Percentiles rank a stretch among this genome's conserved stretches.
Evolutionary conservation across 2,888 invertebrate species (phyloP).

Genomic region (Leptogaster cylindrica): DNA sequence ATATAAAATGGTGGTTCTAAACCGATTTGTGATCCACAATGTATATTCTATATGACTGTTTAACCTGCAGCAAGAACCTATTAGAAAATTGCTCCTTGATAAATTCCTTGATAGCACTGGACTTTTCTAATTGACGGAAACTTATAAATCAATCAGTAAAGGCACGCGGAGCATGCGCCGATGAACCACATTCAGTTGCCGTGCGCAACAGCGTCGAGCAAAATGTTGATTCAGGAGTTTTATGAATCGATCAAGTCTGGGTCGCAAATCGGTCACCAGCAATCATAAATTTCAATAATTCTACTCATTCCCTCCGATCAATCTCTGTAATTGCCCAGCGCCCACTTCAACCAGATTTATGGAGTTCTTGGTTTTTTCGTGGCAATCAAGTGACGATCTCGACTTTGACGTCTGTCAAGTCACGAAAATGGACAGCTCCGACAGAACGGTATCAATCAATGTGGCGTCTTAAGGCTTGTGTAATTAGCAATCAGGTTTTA

Average conservation of each 20-base stretch:
- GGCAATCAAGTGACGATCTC: slow-evolving; percentile 14
- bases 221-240: slow-evolving; percentile 7
- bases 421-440: neutral
- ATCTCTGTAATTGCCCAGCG: neutral
- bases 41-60: too few species aligned
- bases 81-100: slow-evolving; percentile 25
- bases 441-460: slow-evolving; percentile 26
- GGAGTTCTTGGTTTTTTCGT: slow-evolving; percentile 17
- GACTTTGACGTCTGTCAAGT: slow-evolving; percentile 33
- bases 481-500: slow-evolving; percentile 18
- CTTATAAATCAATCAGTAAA: slow-evolving; percentile 34
- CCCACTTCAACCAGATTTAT: slow-evolving; percentile 7
- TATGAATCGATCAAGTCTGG: neutral
- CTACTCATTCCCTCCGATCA: slow-evolving; percentile 6
- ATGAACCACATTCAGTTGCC: neutral
- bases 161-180: neutral
- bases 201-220: neutral
- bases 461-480: slow-evolving; percentile 24
- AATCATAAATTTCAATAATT: slow-evolving; percentile 35
- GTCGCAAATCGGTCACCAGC: slow-evolving; percentile 24
- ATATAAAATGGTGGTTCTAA: too few species aligned
- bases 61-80: too few species aligned
- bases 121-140: slow-evolving; percentile 35
- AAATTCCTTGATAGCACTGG: slow-evolving; percentile 7
- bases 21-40: too few species aligned